Percentiles rank a stretch among this genome's conserved stretches.
Evolutionary conservation across 2,113 vertebrate species (phyloP).

Genomic region (Eubucco bourcierii): DNA sequence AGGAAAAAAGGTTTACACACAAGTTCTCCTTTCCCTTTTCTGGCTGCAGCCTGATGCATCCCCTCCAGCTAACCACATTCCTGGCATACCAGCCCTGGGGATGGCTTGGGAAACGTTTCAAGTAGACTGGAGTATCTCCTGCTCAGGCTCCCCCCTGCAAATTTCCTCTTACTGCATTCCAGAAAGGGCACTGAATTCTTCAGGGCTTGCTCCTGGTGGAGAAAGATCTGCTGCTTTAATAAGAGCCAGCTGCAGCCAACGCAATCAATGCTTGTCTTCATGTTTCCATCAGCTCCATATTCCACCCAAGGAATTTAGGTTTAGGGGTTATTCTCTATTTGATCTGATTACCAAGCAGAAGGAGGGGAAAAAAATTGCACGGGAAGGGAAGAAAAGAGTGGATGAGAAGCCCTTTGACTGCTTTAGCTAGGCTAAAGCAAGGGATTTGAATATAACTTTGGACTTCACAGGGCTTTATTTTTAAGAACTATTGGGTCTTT

Average conservation of each 20-base stretch:
- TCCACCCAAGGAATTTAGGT: background rate
- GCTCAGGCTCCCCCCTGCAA: background rate
- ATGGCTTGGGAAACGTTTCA: constrained; percentile 39
- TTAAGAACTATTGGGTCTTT: background rate
- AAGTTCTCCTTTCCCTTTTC: constrained; percentile 22
- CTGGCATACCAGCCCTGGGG: background rate
- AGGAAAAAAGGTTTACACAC: background rate
- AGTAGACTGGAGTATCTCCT: constrained; percentile 26
- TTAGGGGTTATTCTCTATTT: background rate
- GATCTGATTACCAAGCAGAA: background rate
- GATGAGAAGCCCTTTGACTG: background rate
- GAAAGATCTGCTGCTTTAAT: background rate
- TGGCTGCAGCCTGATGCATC: constrained; percentile 12
- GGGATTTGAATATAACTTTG: background rate
- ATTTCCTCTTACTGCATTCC: constrained; percentile 39
- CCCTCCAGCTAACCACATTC: constrained; percentile 33
- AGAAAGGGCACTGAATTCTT: constrained; percentile 37
- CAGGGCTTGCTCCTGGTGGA: background rate
- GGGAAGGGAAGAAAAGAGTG: background rate
- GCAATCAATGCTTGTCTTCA: background rate
- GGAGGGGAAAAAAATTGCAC: background rate
- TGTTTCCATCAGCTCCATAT: background rate
- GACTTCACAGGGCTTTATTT: background rate
- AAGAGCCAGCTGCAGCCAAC: background rate
- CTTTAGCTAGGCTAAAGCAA: background rate